Evolutionary conservation across 2,888 invertebrate genomes (phyloP), one percentile per base, ranked within the genome.

Genomic region (Apeira syringaria): DNA sequence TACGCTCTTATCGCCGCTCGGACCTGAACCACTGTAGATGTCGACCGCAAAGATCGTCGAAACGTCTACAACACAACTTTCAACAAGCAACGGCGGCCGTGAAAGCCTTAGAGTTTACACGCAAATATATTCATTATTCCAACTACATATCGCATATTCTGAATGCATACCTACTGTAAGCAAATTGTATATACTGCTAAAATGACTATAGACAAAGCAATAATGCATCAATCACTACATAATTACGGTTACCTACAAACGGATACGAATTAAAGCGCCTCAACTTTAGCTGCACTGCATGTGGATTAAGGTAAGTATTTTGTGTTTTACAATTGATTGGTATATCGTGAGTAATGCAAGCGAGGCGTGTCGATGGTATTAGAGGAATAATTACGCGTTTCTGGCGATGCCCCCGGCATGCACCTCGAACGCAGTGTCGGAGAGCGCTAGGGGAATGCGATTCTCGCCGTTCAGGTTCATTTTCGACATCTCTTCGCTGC

Each of bases 401-500:
- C 87, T 83, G 66, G 86, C 80, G 71, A 44, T 38, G 38, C 44
- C 44, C 33, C 88, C 87, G 63, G 87, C 85, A 73, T 85, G 89
- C 74, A 89, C 87, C 77, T 89, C 89, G 70, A 89, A 89, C 66
- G 89, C 89, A 27, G 89, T 89, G 75, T 89, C 89, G 38, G 89
- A 89, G 67, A 89, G 72, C 73, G 89, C 89, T 78, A 89, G 60
- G 49, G 89, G 89, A 74, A 89, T 88, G 69, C 89, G 88, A 69
- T 84, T 87, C 63, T 88, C 89, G 38, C 89, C 89, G 53, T 61
- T 79, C 78, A 88, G 77, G 74, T 87, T 86, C 74, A 89, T 66
- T 73, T 89, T 89, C 50, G 88, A 87, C 88, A 89, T 89, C 77
- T 89, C 89, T 74, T 88, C 89, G 63, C 89, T 89, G 89, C 63